Conservation (phyloP, 2,797 vertebrate genomes). For the Diglossa cyanea region DNA sequence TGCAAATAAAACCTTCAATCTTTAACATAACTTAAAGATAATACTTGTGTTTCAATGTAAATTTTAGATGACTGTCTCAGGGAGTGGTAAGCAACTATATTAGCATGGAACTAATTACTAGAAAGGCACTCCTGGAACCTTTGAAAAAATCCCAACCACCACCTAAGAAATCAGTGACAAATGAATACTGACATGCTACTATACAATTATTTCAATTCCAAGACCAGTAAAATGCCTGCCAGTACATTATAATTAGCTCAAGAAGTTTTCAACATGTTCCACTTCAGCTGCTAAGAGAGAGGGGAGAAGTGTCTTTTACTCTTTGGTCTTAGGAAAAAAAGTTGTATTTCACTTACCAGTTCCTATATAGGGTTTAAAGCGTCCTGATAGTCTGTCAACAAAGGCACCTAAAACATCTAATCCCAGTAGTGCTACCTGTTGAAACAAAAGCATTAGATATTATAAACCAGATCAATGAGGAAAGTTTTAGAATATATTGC, state of each 20-base stretch:
- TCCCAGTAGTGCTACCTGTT: constrained; percentile 89
- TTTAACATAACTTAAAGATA: neutral
- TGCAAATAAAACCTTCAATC: neutral
- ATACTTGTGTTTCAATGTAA: neutral
- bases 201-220: neutral
- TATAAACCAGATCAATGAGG: neutral
- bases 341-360: constrained; percentile 82
- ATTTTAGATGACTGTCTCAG: neutral
- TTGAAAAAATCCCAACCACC: neutral
- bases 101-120: neutral
- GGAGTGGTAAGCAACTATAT: neutral
- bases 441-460: constrained; percentile 40
- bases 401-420: constrained; percentile 91
- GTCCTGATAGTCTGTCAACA: constrained; percentile 86
- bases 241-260: neutral
- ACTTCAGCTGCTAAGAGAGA: fast-evolving
- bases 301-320: fast-evolving
- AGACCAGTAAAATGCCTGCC: neutral
- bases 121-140: neutral
- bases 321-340: neutral
- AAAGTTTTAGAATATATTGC: neutral
- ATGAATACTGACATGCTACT: neutral
- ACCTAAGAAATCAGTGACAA: neutral
- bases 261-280: neutral
- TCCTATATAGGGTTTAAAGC: constrained; percentile 87